phyloP scores from a whole-genome alignment of 2,113 vertebrate genomes.

The Ondatra zibethicus region DNA sequence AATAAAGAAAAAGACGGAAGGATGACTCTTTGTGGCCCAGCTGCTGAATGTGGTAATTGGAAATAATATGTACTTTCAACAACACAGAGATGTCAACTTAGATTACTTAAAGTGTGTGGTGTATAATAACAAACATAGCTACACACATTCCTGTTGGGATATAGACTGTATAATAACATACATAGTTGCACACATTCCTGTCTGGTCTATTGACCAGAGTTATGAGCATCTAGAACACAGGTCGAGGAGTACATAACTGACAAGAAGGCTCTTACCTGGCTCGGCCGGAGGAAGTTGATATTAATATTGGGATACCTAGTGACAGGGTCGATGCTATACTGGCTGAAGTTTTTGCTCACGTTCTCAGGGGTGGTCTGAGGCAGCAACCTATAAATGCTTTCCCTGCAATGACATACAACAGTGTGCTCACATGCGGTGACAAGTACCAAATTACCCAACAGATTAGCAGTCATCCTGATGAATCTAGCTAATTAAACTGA shows the following conservation, averaged over 20 bases:
- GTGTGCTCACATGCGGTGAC: neutral
- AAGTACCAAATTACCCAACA: neutral
- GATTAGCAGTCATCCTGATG: neutral
- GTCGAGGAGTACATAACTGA: neutral
- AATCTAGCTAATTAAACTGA: no score
- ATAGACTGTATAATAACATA: neutral
- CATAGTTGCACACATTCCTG: neutral
- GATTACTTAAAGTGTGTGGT: neutral
- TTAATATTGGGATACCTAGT: constrained; percentile 98
- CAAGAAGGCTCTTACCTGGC: constrained; percentile 89
- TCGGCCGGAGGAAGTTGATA: constrained; percentile 93
- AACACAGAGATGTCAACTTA: neutral
- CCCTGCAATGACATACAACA: constrained; percentile 85
- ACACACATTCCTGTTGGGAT: neutral
- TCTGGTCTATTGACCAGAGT: neutral
- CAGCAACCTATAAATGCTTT: constrained; percentile 96
- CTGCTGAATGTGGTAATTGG: neutral
- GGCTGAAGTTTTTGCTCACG: constrained; percentile 98
- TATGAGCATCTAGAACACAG: neutral
- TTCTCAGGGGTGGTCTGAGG: constrained; percentile 99
- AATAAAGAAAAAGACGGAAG: neutral
- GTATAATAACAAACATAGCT: neutral
- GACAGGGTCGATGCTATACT: constrained; percentile 96
- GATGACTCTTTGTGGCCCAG: neutral
- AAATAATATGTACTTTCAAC: neutral